Evolutionary conservation across 2,113 vertebrate genomes (phyloP).

Genomic region (Lanius ludovicianus): DNA sequence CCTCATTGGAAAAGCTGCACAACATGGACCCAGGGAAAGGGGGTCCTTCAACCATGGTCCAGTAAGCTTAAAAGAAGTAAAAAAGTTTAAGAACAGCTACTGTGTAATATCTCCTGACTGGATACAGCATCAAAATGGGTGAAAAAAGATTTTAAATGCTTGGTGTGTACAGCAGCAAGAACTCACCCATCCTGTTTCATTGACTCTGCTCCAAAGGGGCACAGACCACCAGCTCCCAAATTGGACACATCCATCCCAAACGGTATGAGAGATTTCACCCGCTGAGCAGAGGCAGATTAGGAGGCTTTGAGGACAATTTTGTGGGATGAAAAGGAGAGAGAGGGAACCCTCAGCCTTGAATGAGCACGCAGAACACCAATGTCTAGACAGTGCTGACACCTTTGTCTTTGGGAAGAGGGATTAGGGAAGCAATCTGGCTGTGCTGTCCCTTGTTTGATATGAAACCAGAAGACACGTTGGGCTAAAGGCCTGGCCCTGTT

Average conservation of each 20-base stretch:
- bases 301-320: neutral
- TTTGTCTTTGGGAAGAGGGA: constrained; percentile 32
- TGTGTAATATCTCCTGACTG: neutral
- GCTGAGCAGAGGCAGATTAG: fast-evolving
- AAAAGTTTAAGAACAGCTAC: neutral
- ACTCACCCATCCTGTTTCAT: neutral
- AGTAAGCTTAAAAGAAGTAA: neutral
- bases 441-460: neutral
- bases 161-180: neutral
- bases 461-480: constrained; percentile 17
- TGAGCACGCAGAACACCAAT: neutral
- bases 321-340: neutral
- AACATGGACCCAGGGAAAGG: neutral
- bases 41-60: neutral
- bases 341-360: neutral
- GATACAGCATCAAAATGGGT: neutral
- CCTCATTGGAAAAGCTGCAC: neutral
- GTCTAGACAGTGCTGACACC: constrained; percentile 19
- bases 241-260: neutral
- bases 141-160: neutral
- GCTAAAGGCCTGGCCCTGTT: constrained; percentile 13
- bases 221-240: neutral
- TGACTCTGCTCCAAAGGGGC: neutral
- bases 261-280: neutral
- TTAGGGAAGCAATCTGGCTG: constrained; percentile 19